These are phyloP conservation scores for Scartelaos histophorus DNA, from an alignment of 2,113 vertebrate species.

Conservation along the genomic window DNA sequence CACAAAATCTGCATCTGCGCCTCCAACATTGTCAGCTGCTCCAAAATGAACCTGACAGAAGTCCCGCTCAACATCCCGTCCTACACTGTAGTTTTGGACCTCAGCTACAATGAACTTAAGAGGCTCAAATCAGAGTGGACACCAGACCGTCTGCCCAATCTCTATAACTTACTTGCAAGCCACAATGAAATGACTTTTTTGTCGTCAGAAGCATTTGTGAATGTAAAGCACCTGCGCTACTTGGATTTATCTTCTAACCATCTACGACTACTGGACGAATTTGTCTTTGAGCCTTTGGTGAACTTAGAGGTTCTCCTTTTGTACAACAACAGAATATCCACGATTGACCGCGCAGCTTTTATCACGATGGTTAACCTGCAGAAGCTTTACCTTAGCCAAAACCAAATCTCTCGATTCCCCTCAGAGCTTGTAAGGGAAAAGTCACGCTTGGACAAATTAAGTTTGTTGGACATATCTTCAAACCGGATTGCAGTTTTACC, in stretches of 20 bases:
- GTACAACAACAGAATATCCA: conserved; percentile 89
- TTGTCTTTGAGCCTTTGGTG: conserved; percentile 85
- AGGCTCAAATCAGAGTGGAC: conserved; percentile 87
- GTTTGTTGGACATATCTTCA: conserved; percentile 88
- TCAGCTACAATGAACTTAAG: conserved; percentile 89
- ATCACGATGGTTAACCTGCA: conserved; percentile 82
- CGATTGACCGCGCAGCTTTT: conserved; percentile 89
- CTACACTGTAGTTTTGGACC: conserved; percentile 86
- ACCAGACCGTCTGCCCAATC: conserved; percentile 76
- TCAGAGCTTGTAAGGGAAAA: conserved; percentile 87
- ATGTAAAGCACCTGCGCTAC: conserved; percentile 86
- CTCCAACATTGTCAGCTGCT: conserved; percentile 96
- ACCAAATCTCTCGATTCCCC: conserved; percentile 89
- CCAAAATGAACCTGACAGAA: conserved; percentile 82
- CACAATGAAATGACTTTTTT: conserved; percentile 90
- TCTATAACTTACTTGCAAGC: conserved; percentile 88
- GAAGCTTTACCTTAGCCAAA: conserved; percentile 94
- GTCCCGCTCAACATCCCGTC: conserved; percentile 81
- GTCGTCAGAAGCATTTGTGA: conserved; percentile 87
- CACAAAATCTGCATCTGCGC: conserved; percentile 89
- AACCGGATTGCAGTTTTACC: conserved; percentile 86
- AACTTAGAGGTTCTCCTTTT: conserved; percentile 90
- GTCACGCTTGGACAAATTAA: conserved; percentile 81
- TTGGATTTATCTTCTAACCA: conserved; percentile 93
- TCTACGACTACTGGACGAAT: conserved; percentile 83